Base-by-base conservation (phyloP, 2,113 vertebrate species). In the Gymnobelideus leadbeateri region DNA sequence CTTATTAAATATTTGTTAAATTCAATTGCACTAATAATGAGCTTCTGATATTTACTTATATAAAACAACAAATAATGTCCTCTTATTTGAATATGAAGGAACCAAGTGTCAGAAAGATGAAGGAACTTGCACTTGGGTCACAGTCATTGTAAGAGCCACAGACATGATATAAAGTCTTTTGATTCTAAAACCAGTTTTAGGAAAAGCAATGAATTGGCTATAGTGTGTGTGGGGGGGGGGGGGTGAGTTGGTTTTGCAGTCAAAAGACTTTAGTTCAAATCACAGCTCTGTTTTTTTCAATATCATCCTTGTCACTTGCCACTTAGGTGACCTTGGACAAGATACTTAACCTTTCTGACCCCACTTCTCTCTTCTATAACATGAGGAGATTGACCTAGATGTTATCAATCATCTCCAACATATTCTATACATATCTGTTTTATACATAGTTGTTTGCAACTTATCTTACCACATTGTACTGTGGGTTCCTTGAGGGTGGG, bases 171-270 rank as follows among this genome's bases (percentile, higher is more conserved):
- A 57, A 57, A 31, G 31, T 37, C 12, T 68, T 31, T 16, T 68
- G 31, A 68, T 61, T 61, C 54, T 55, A 55, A 55, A 55, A 26
- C 54, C 8, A 55, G 26, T 26, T 55, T 55, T 55, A 55, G 28
- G 10, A 61, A 61, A 31, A 8, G 57, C 28, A 61, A 2, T 61
- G 10, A 61, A 31, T 31, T 61, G 28, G 28, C 8, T 31, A 3
- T 61, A 61, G 28, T 61, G 0, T 25, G 7, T 2, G 2, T 3
- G 9, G 1, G 25, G 55, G 26, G 2, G 3, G 4, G 8, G 1
- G 55, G 8, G 25, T 4, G 10, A 37, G 10, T 11, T 37, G 3
- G 31, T 68, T 68, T 68, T 25, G 57, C n/a, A 37, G 31, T 68
- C 31, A 68, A 68, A 68, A 8, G 11, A 68, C 57, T 68, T 68